Evolutionary conservation across 2,888 invertebrate genomes (phyloP).

Genomic region (Trachelus stipa): DNA sequence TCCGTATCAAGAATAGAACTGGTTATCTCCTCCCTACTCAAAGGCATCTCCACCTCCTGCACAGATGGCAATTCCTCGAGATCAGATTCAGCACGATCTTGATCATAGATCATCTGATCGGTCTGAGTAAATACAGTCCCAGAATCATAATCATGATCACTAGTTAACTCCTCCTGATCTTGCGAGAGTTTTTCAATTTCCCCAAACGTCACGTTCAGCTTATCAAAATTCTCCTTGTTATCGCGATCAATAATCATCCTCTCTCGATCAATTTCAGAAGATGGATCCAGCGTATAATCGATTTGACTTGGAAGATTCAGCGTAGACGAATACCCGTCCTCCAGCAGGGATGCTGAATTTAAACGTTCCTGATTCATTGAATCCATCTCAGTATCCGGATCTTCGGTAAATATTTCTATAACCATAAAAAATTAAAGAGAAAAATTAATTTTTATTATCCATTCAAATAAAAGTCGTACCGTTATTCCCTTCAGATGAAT

Average conservation of each 20-base stretch:
- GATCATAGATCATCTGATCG: background rate
- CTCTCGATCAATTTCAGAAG: background rate
- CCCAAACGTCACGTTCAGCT: background rate
- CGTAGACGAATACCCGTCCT: background rate
- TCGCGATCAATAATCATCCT: background rate
- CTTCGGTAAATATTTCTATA: background rate
- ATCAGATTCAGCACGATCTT: background rate
- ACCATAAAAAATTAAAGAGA: background rate
- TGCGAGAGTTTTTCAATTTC: background rate
- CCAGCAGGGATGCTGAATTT: background rate
- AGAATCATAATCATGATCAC: background rate
- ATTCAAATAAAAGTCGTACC: background rate
- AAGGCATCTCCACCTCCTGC: background rate
- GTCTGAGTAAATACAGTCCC: background rate
- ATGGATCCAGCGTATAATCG: background rate
- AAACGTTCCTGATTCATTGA: background rate
- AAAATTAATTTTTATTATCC: background rate
- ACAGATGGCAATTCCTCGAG: background rate
- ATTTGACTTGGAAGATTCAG: background rate
- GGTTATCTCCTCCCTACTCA: background rate
- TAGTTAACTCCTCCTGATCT: background rate
- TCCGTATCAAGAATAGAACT: background rate
- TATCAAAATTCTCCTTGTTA: background rate
- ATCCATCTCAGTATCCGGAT: background rate
- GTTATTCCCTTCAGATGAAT: background rate